Evolutionary conservation across 2,113 vertebrate genomes (phyloP).

Genomic region (Hoplias malabaricus): DNA sequence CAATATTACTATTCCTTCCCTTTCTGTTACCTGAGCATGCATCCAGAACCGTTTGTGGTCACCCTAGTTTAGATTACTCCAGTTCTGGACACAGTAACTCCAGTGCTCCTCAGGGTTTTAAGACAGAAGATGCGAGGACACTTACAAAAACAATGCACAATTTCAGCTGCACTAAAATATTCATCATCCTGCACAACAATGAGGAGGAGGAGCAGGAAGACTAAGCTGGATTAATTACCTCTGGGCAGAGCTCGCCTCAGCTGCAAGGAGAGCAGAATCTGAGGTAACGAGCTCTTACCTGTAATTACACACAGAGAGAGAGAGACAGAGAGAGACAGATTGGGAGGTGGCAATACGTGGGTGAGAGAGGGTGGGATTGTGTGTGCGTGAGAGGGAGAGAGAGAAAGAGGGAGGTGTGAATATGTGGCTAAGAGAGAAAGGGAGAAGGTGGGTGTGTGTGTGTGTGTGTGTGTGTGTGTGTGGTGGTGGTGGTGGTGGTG

Average conservation of each 20-base stretch:
- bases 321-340: no score
- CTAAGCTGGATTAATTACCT: conserved; percentile 33
- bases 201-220: neutral
- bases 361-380: conserved; percentile 30
- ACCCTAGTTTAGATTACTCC: neutral
- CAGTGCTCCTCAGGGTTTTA: neutral
- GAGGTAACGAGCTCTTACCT: conserved; percentile 52
- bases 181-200: conserved; percentile 16
- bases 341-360: no score
- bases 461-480: conserved; percentile 50
- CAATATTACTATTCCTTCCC: no score
- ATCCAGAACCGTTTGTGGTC: no score
- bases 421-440: no score
- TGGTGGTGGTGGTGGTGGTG: conserved; percentile 48
- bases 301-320: no score
- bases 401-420: conserved; percentile 46
- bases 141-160: neutral
- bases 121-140: neutral
- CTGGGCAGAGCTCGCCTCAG: neutral
- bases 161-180: conserved; percentile 21
- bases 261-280: conserved; percentile 47
- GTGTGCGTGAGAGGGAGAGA: conserved; percentile 57
- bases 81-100: neutral
- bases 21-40: no score
- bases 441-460: no score